A percentile compares a stretch with the other conserved stretches of the same genome.
These are phyloP conservation scores for Gallinago media DNA, from an alignment of 2,113 vertebrate species.

Conservation along the genomic window DNA sequence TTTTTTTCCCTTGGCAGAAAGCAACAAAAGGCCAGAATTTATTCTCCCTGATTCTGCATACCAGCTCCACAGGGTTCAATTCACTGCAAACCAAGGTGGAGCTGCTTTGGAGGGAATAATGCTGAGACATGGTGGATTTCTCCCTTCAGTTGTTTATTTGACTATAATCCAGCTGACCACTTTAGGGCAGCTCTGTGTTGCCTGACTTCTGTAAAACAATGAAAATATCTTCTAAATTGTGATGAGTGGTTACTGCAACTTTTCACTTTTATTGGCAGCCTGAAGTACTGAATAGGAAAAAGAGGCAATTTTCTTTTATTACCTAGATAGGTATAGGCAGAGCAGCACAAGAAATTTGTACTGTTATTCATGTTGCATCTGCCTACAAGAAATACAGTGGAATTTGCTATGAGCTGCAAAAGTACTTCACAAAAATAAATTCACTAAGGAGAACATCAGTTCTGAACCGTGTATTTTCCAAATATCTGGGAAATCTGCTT, in stretches of 20 bases:
- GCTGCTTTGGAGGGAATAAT: neutral
- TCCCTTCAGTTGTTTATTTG: neutral
- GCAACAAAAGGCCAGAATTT: neutral
- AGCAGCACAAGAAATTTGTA: neutral
- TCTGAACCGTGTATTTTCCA: neutral
- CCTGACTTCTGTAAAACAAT: neutral
- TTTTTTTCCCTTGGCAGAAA: neutral
- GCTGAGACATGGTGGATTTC: neutral
- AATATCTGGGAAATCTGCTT: neutral
- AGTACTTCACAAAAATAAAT: neutral
- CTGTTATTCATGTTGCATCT: neutral
- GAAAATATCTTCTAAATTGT: neutral
- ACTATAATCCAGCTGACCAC: neutral
- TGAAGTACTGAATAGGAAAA: neutral
- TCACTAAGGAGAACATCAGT: neutral
- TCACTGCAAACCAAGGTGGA: neutral
- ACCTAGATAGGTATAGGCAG: neutral
- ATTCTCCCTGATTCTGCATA: neutral
- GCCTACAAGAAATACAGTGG: neutral
- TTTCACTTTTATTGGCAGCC: neutral
- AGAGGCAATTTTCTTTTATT: neutral
- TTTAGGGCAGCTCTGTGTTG: neutral
- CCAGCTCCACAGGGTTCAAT: neutral
- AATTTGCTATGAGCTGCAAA: neutral
- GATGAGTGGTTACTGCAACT: neutral